Conservation (phyloP, 2,797 vertebrate species). For the Peromyscus melanophrys region DNA sequence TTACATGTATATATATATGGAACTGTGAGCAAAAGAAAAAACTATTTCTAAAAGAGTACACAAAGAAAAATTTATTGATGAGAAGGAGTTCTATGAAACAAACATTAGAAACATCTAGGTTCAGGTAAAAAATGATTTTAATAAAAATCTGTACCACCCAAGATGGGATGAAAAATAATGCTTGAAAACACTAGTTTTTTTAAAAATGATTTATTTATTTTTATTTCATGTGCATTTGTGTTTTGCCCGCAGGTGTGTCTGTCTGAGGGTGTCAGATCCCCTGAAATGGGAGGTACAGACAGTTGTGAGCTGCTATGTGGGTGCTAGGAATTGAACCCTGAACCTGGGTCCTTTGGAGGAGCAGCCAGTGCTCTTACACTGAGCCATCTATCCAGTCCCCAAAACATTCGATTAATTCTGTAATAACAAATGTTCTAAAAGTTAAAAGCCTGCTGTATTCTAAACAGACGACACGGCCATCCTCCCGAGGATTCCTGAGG, state of each 20-base stretch:
- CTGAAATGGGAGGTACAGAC: neutral
- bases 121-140: slow-evolving; percentile 57
- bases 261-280: neutral
- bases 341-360: neutral
- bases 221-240: neutral
- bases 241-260: neutral
- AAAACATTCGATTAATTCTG: slow-evolving; percentile 63
- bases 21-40: slow-evolving; percentile 12
- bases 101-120: slow-evolving; percentile 34
- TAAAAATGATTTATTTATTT: neutral
- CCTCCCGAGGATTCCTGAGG: neutral
- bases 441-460: slow-evolving; percentile 60
- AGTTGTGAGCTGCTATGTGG: neutral
- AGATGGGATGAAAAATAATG: slow-evolving; percentile 4
- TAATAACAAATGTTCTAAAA: slow-evolving; percentile 61
- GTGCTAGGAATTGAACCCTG: neutral
- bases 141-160: slow-evolving; percentile 14
- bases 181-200: neutral
- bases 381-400: neutral
- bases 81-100: neutral
- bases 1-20: neutral
- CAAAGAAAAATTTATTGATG: slow-evolving; percentile 54
- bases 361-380: neutral
- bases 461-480: slow-evolving; percentile 53
- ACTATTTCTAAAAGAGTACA: slow-evolving; percentile 31